Evolutionary conservation across 2,888 invertebrate genomes (phyloP), one percentile per base, ranked within the genome.

Genomic region (Tetheella fluctuosa): DNA sequence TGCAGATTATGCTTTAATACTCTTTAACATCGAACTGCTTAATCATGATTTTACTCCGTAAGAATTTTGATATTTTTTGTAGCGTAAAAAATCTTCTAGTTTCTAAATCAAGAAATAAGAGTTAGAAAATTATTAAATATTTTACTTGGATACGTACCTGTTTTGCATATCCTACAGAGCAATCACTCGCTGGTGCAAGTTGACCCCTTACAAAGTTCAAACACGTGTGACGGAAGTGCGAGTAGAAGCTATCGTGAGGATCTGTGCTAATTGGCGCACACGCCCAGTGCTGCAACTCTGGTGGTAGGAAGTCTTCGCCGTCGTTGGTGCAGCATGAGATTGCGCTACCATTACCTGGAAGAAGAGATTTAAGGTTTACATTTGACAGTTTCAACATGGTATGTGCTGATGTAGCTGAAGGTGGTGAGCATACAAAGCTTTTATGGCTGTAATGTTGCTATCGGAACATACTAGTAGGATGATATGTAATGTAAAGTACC

Each of bases 201-300:
- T 95, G 94, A 0, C 95, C 94, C 52, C 97, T 89, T 0, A 96
- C 96, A 71, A 97, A 96, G 83, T 96, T 96, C 82, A 96, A 94
- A 71, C 97, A 97, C 2, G 91, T 88, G 62, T 95, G 95, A 0
- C 92, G 85, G 71, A 94, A 95, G 13, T 84, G 80, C 0, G 89
- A 74, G 68, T 94, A 96, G 80, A 96, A 96, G 0, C 89, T 84
- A 79, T 97, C 97, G 0, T 94, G 83, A 0, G 88, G 81, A 0
- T 94, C 93, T 12, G 96, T 91, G 0, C 82, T 61, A 57, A 97
- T 96, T 0, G 96, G 95, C 64, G 95, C 94, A 69, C 97, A 97
- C 0, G 95, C 95, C 74, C 94, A 95, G 77, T 96, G 96, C n/a
- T 91, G 88, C 15, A 90, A 73, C 15, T 94, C 88, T 0, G 83